Evolutionary conservation across 2,797 vertebrate genomes (phyloP).

Genomic region (Bradypus variegatus): DNA sequence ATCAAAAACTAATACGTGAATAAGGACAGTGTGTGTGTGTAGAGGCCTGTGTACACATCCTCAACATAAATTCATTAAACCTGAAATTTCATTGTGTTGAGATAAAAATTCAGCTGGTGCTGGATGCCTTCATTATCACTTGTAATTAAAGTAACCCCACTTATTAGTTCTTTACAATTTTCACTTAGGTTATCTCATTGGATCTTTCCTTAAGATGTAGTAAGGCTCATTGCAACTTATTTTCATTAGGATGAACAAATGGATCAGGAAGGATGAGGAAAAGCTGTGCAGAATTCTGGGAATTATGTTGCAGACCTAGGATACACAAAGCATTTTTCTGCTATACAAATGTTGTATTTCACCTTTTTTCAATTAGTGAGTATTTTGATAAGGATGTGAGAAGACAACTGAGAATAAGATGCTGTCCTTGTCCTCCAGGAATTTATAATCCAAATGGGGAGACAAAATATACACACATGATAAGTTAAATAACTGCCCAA

Average conservation of each 20-base stretch:
- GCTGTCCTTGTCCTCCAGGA: slow-evolving; percentile 33
- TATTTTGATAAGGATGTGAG: neutral
- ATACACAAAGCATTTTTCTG: neutral
- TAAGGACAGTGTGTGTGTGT: neutral
- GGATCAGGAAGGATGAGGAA: neutral
- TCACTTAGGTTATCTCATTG: slow-evolving; percentile 9
- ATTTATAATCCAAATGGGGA: slow-evolving; percentile 16
- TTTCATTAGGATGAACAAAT: neutral
- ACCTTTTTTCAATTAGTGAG: slow-evolving; percentile 20
- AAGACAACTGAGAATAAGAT: slow-evolving; percentile 26
- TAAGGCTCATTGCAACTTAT: neutral
- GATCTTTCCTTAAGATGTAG: neutral
- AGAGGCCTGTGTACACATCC: neutral
- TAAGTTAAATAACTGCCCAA: slow-evolving; percentile 16
- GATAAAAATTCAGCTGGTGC: slow-evolving; percentile 25
- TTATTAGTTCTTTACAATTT: neutral
- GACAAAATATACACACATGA: slow-evolving; percentile 22
- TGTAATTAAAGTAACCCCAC: neutral
- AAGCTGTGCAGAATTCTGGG: neutral
- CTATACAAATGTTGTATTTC: neutral
- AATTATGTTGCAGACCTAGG: neutral
- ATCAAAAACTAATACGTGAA: neutral
- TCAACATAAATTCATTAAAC: neutral
- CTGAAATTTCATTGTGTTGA: slow-evolving; percentile 15
- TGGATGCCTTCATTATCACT: neutral